Base-by-base conservation (phyloP, 2,113 vertebrate species). In the Myanophis thanlyinensis region DNA sequence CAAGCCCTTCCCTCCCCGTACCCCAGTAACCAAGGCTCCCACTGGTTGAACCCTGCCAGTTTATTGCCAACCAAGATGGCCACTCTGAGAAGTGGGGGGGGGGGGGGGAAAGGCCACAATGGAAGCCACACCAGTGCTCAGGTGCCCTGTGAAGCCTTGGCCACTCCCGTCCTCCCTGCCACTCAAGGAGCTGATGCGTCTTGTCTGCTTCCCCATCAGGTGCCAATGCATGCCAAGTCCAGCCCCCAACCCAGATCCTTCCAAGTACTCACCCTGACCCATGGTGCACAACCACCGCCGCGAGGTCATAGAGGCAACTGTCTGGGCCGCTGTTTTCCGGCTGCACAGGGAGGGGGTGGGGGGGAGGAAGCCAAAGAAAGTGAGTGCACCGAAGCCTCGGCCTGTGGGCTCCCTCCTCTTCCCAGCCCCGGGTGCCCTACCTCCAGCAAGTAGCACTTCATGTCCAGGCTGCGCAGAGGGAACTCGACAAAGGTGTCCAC, bases 401-500 rank as follows among this genome's bases (percentile, higher is more conserved):
- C n/a, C 53, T 35, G 30, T 2, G 35, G 84, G 0, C 0, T 1
- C 15, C 53, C 90, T 0, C 54, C 0, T 9, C 5, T 10, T 9
- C 3, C 51, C 52, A 49, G 18, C 27, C 0, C 18, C 22, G n/a
- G 8, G 11, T 2, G 4, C 18, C 85, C 96, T 96, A 99, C 99
- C 99, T 99, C 99, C 88, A 99, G 97, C 95, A 99, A 97, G 97
- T 98, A 99, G 94, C 98, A 98, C 95, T 98, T 99, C 99, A 99
- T 99, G 97, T 99, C 99, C 95, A 99, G 98, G 94, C 98, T 98
- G 96, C 97, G 97, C 94, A 99, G 97, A 13, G 99, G 99, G 95
- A 99, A 99, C 86, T 99, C 98, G 90, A 99, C 99, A 0, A 99
- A 99, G 0, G 99, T 99, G 91, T 99, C 99, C 85, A 99, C 98